Conservation (phyloP, 2,888 invertebrate species). For the Zootermopsis nevadensis region DNA sequence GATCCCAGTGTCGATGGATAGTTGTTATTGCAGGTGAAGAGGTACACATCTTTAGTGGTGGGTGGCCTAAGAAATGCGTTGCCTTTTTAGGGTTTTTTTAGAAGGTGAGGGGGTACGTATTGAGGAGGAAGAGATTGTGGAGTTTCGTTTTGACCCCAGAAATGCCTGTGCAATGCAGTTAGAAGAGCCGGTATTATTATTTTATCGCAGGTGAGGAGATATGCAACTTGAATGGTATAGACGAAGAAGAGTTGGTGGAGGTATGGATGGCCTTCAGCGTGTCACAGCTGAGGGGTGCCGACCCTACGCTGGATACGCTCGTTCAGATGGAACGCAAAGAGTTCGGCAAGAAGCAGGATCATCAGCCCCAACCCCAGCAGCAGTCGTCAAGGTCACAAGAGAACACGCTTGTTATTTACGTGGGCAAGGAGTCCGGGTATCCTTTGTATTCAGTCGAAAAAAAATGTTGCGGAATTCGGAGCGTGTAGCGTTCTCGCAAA, state of each 20-base stretch:
- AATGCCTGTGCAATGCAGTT: background rate
- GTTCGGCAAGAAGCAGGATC: slow-evolving; percentile 63
- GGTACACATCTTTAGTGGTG: too few species aligned
- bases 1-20: too few species aligned
- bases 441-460: slow-evolving; percentile 31
- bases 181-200: background rate
- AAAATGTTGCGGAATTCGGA: too few species aligned
- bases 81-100: too few species aligned
- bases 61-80: too few species aligned
- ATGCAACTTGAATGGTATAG: slow-evolving; percentile 72
- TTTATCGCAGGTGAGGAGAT: slow-evolving; percentile 69
- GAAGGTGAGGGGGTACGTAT: too few species aligned
- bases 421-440: slow-evolving; percentile 61
- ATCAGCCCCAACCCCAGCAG: slow-evolving; percentile 4
- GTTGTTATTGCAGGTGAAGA: too few species aligned
- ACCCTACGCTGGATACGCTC: slow-evolving; percentile 71
- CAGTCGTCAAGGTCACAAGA: slow-evolving; percentile 58
- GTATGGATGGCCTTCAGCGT: slow-evolving; percentile 84
- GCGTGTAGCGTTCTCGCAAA: too few species aligned
- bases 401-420: slow-evolving; percentile 57
- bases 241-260: slow-evolving; percentile 75
- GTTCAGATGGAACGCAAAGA: slow-evolving; percentile 74
- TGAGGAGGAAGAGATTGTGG: too few species aligned
- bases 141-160: too few species aligned
- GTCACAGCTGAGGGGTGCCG: slow-evolving; percentile 71